Base-by-base conservation (phyloP, 2,113 vertebrate species). In the Bufo gargarizans region DNA sequence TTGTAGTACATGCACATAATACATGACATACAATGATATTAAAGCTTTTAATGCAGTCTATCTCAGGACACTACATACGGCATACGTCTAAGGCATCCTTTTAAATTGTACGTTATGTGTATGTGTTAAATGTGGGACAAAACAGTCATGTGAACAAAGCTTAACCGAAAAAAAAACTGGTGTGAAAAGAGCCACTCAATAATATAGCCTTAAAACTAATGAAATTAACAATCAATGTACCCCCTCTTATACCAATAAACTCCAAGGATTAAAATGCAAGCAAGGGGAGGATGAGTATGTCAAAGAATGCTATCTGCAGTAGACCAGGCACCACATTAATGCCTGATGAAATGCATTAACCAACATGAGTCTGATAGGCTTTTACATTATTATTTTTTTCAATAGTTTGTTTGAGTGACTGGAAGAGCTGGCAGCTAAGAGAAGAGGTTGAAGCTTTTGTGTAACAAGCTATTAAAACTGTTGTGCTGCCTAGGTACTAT, bases 391-490 rank as follows among this genome's bases (percentile, higher is more conserved):
- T 79, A 59, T 80, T 81, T 61, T 89, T 86, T 84, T 58, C 84
- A 67, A 78, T 84, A 72, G 87, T 69, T 78, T 19, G 82, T 84
- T 72, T 84, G 87, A 89, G 78, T 84, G 86, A 89, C 82, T 88
- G 80, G 80, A 83, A 10, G 71, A 88, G 58, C 84, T 89, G 87
- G 87, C 87, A 89, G 87, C 81, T 78, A 53, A 55, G 82, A 84
- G 86, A 78, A 89, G 87, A 78, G 81, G 87, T 89, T 89, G 78
- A 89, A 89, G 87, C 81, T 83, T 88, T 88, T 89, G 87, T 89
- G 87, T 89, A 89, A 89, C 87, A 89, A 89, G 81, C 87, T 89
- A 84, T 89, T 89, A 89, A 87, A 89, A 89, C 71, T 84, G 81
- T 84, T 83, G 87, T 84, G 87, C 33, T 89, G 87, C 81, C 74